These are phyloP conservation scores for Rhinogobius similis DNA, from an alignment of 2,113 vertebrate genomes.

Conservation along the genomic window DNA sequence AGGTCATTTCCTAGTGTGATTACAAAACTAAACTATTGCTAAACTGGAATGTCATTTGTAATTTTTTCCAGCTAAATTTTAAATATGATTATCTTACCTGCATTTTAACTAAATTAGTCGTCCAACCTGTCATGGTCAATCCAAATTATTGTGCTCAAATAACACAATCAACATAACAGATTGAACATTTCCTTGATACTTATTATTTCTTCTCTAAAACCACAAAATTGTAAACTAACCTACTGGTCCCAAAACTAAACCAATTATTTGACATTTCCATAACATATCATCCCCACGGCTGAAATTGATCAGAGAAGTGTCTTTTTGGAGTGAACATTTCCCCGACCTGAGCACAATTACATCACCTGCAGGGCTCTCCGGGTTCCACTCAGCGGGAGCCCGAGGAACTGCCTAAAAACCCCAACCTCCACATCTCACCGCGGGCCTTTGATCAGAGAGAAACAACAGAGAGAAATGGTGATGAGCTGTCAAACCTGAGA, in stretches of 20 bases:
- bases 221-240: no score
- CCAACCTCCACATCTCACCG: slow-evolving; percentile 19
- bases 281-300: background rate
- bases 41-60: no score
- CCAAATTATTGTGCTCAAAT: no score
- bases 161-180: no score
- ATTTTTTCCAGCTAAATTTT: no score
- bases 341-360: slow-evolving; percentile 20
- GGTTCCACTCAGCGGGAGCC: slow-evolving; percentile 10
- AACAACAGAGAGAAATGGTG: background rate
- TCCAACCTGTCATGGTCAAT: no score
- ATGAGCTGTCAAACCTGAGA: slow-evolving; percentile 7
- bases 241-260: background rate
- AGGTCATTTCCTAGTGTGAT: no score
- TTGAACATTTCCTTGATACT: no score
- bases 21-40: no score
- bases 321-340: slow-evolving; percentile 7
- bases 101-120: no score
- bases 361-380: slow-evolving; percentile 19
- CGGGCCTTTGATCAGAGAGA: slow-evolving; percentile 27
- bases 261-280: background rate
- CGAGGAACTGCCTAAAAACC: slow-evolving; percentile 7
- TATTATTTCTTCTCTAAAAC: no score
- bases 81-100: no score
- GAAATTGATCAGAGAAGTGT: background rate